These are phyloP conservation scores for Lasioglossum zephyrum DNA, from an alignment of 2,888 invertebrate species.

Conservation along the genomic window DNA sequence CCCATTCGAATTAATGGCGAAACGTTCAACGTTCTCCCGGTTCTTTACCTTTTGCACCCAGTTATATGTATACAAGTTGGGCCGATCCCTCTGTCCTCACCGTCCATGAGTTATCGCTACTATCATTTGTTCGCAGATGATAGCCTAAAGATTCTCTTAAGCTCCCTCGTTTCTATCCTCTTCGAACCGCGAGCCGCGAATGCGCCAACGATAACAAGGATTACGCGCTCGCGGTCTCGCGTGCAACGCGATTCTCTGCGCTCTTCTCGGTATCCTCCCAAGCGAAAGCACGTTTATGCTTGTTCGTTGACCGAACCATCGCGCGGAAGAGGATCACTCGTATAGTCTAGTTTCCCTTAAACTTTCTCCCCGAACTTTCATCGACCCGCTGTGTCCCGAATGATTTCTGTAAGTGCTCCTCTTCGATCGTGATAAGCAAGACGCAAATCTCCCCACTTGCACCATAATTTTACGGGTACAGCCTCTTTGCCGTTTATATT, in stretches of 20 bases:
- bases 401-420: too few relatives aligned
- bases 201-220: neutral
- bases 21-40: neutral
- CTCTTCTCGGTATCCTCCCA: neutral
- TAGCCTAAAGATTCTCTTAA: neutral
- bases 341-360: neutral
- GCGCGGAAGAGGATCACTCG: neutral
- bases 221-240: neutral
- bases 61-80: neutral
- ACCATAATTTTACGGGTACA: neutral
- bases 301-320: neutral
- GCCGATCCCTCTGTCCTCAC: neutral
- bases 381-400: neutral
- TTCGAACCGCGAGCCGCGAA: neutral
- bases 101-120: neutral
- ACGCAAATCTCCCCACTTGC: too few relatives aligned
- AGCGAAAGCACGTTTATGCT: neutral
- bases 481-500: neutral
- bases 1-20: slow-evolving; percentile 12
- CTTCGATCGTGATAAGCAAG: too few relatives aligned
- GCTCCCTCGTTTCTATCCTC: neutral
- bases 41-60: neutral
- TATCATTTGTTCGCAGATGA: neutral
- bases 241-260: too few relatives aligned
- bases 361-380: neutral